These are phyloP conservation scores for Trichonephila inaurata DNA, from an alignment of 1,140 invertebrate species.

Conservation along the genomic window DNA sequence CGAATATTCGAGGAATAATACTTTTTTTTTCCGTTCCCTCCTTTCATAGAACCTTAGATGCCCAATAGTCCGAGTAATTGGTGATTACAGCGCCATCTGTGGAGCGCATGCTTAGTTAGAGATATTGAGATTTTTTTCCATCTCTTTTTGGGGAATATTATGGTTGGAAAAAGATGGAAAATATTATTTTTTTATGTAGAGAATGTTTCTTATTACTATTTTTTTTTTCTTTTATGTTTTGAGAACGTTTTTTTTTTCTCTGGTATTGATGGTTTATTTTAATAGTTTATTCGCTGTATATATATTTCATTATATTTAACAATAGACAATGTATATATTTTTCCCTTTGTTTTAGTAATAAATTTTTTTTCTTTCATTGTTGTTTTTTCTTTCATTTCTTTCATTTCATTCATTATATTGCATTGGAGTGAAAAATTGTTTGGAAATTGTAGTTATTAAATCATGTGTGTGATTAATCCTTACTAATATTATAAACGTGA, in stretches of 20 bases:
- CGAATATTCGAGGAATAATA: background rate
- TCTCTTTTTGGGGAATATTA: background rate
- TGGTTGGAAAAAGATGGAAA: background rate
- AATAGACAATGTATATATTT: too few species aligned
- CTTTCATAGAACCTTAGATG: slow-evolving; percentile 1
- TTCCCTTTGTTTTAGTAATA: too few species aligned
- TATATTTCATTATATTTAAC: too few species aligned
- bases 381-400: too few species aligned
- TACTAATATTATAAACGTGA: too few species aligned
- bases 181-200: background rate
- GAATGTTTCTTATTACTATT: background rate
- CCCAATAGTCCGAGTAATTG: slow-evolving; percentile 7
- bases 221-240: background rate
- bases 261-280: background rate
- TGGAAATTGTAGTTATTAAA: too few species aligned
- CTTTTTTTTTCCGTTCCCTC: background rate
- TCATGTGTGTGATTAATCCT: too few species aligned
- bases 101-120: slow-evolving; percentile 4
- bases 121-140: background rate
- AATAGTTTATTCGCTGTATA: background rate
- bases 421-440: too few species aligned
- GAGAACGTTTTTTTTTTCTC: background rate
- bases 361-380: too few species aligned
- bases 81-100: slow-evolving; percentile 31
- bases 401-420: too few species aligned